Evolutionary conservation across 92 coral and sea anemone genomes (phyloP).

Genomic region (Epizoanthus illoricatus): DNA sequence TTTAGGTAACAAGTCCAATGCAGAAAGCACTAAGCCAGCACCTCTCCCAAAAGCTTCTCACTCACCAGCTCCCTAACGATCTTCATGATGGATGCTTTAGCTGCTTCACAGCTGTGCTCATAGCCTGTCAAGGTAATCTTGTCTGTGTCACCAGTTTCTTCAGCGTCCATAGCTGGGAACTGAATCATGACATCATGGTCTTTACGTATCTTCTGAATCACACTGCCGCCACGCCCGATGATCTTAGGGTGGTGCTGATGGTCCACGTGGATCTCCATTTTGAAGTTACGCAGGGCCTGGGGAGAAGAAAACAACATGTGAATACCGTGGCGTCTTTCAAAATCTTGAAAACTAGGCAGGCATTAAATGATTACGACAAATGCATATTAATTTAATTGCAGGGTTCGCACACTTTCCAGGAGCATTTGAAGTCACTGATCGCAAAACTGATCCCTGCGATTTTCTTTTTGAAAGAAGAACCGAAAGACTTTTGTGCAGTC

Average conservation of each 20-base stretch:
- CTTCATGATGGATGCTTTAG: slow-evolving; percentile 79
- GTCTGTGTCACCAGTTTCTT: slow-evolving; percentile 57
- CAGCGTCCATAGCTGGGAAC: slow-evolving; percentile 70
- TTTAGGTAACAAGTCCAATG: neutral
- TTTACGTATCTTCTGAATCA: slow-evolving; percentile 85
- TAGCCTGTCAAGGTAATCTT: slow-evolving; percentile 89
- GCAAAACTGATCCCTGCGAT: too few relatives aligned
- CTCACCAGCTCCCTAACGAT: slow-evolving; percentile 93
- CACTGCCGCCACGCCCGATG: slow-evolving; percentile 92
- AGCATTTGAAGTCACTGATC: too few relatives aligned
- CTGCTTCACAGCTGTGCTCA: slow-evolving; percentile 91
- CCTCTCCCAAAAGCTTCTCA: neutral
- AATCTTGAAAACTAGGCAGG: neutral
- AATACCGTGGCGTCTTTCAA: neutral
- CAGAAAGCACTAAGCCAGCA: neutral
- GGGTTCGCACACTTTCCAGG: too few relatives aligned
- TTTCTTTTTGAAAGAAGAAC: too few relatives aligned
- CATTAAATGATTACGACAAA: neutral
- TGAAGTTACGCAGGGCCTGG: slow-evolving; percentile 91
- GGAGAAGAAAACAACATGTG: neutral
- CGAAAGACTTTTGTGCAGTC: too few relatives aligned
- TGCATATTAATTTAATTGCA: too few relatives aligned
- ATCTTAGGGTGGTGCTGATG: slow-evolving; percentile 90
- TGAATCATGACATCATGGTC: slow-evolving; percentile 92
- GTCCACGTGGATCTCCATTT: slow-evolving; percentile 72